Percentiles rank a stretch among this genome's conserved stretches.
phyloP scores from a whole-genome alignment of 1,140 invertebrate species.

The Platyscapa corneri region DNA sequence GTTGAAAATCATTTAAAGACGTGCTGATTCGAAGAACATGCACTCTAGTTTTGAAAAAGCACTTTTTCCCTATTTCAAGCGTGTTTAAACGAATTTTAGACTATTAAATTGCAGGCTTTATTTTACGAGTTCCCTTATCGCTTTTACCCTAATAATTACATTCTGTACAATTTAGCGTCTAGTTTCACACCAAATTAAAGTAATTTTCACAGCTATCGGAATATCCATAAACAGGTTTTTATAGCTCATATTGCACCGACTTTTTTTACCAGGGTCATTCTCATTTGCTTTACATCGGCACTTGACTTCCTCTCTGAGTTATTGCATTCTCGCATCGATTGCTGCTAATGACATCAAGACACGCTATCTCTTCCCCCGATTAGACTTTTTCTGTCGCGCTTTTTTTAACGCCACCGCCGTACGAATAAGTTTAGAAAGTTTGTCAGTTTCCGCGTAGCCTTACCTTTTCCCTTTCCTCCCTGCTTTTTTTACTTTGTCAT shows the following conservation, averaged over 20 bases:
- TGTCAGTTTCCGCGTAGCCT: neutral
- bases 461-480: neutral
- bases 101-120: constrained; percentile 3
- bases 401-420: neutral
- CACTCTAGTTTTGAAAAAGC: neutral
- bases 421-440: constrained; percentile 33
- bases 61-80: neutral
- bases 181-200: constrained; percentile 25
- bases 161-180: constrained; percentile 17
- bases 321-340: neutral
- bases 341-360: constrained; percentile 33
- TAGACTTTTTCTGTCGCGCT: neutral
- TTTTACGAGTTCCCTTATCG: neutral
- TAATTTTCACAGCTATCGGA: constrained; percentile 23
- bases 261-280: constrained; percentile 11
- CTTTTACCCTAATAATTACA: constrained; percentile 19
- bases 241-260: neutral
- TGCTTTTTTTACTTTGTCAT: neutral
- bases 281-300: constrained; percentile 38
- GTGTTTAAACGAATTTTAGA: neutral
- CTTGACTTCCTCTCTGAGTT: constrained; percentile 27
- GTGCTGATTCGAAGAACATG: neutral
- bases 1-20: no score
- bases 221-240: constrained; percentile 30
- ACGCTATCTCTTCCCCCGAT: constrained; percentile 18